Evolutionary conservation across 2,113 vertebrate genomes (phyloP), one percentile per base, ranked within the genome.

Genomic region (Hydrochoerus hydrochaeris): DNA sequence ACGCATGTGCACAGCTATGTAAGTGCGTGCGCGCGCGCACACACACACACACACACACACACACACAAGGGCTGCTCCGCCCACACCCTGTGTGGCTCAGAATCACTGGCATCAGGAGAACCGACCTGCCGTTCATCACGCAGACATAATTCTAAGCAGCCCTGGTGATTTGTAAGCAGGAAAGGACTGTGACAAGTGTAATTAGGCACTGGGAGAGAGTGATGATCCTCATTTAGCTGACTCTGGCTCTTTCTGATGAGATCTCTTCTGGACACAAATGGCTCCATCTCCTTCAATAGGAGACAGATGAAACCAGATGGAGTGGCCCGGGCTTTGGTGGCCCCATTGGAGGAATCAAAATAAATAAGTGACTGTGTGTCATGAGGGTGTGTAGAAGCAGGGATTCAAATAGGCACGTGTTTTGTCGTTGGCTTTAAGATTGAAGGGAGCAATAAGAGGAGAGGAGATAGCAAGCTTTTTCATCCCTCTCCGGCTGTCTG

Each of bases 181-280:
- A 89, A 94, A 94, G 41, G 16, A 81, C 1, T 1, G 96, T 60
- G 95, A 60, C 95, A 91, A 80, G 94, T 91, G 89, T 88, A 12
- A 78, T 26, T 77, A 24, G 62, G 94, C 81, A 4, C 78, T 97
- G 94, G 96, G 96, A 85, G 97, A 82, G 81, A 98, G 67, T 93
- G 73, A 88, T 44, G 93, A 97, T 96, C 96, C 62, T n/a, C 71
- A 54, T 91, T 94, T 91, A 93, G 86, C 62, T 41, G 32, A 62
- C 86, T 67, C 87, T 26, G 57, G 86, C 38, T 94, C 82, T 97
- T 95, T 26, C 46, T 44, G 90, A 73, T 28, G 32, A 80, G 32
- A 96, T 26, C 46, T 82, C 67, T 95, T 80, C 93, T 30, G 12
- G 96, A 44, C n/a, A 85, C 28, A 10, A 67, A 75, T 62, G 20